A percentile compares a stretch with the other conserved stretches of the same genome.
These are phyloP conservation scores for Chaitophorus viminalis DNA, from an alignment of 2,888 invertebrate genomes.

Conservation along the genomic window DNA sequence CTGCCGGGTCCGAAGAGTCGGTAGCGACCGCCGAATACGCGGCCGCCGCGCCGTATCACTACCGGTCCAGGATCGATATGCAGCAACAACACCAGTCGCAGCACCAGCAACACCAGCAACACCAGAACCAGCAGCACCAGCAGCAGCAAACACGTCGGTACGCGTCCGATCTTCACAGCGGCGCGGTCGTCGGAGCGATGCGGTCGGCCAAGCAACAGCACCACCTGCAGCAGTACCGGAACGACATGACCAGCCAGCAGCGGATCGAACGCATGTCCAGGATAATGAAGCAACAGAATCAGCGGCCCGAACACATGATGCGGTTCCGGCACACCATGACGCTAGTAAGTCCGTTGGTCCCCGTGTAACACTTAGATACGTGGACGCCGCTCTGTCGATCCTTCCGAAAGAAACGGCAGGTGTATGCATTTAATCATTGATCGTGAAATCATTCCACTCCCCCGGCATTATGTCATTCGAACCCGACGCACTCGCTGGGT, in stretches of 20 bases:
- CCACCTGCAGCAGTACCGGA: slow-evolving; percentile 73
- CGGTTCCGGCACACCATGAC: slow-evolving; percentile 48
- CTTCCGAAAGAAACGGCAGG: too few species aligned
- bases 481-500: background rate
- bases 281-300: slow-evolving; percentile 53
- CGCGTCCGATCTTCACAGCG: slow-evolving; percentile 5
- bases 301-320: slow-evolving; percentile 23
- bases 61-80: slow-evolving; percentile 44
- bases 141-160: slow-evolving; percentile 26
- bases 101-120: slow-evolving; percentile 49
- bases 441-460: too few species aligned
- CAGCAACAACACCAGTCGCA: slow-evolving; percentile 30
- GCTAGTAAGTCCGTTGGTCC: slow-evolving; percentile 30
- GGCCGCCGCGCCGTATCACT: slow-evolving; percentile 33
- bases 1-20: slow-evolving; percentile 37
- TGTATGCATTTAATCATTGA: too few species aligned
- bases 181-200: background rate
- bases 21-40: background rate
- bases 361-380: background rate
- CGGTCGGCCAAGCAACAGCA: slow-evolving; percentile 72
- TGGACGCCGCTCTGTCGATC: too few species aligned
- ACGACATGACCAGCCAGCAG: slow-evolving; percentile 58
- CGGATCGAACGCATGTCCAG: slow-evolving; percentile 53
- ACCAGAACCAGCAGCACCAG: background rate
- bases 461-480: background rate